phyloP scores from a whole-genome alignment of 2,888 invertebrate genomes.

The Drosophila recens region DNA sequence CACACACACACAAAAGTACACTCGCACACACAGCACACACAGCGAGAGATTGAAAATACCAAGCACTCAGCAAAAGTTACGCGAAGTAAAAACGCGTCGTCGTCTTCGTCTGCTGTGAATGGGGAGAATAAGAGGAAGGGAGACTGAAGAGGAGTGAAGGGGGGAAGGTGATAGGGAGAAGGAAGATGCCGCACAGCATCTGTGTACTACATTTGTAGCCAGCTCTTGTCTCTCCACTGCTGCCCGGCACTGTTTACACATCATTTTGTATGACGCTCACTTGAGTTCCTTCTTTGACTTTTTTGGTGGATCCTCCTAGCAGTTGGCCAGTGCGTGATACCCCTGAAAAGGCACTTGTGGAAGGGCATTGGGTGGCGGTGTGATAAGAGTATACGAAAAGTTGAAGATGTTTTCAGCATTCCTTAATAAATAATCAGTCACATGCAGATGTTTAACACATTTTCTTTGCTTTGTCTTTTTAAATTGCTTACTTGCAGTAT shows the following conservation, averaged over 20 bases:
- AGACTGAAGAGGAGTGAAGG: not conserved
- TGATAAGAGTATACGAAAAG: not conserved
- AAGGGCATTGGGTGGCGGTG: too few relatives aligned
- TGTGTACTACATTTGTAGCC: slow-evolving; percentile 34
- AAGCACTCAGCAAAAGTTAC: slow-evolving; percentile 71
- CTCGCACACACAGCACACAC: slow-evolving; percentile 41
- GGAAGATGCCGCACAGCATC: slow-evolving; percentile 25
- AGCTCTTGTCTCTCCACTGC: slow-evolving; percentile 31
- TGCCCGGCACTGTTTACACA: slow-evolving; percentile 62
- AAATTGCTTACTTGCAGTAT: slow-evolving; percentile 20
- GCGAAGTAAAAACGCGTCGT: slow-evolving; percentile 40
- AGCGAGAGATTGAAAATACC: slow-evolving; percentile 59
- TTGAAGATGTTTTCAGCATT: not conserved
- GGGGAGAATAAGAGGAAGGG: slow-evolving; percentile 2
- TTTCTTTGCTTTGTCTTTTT: not conserved
- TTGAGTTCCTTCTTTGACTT: slow-evolving; percentile 82
- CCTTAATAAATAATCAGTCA: not conserved
- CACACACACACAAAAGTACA: slow-evolving; percentile 17
- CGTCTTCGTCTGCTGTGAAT: slow-evolving; percentile 32
- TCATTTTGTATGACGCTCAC: slow-evolving; percentile 62
- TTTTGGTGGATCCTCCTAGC: slow-evolving; percentile 43
- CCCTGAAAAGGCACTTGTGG: not conserved
- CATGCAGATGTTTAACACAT: not conserved
- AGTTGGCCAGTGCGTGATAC: slow-evolving; percentile 23
- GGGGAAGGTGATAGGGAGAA: not conserved